Percentiles rank a stretch among this genome's conserved stretches.
phyloP scores from a whole-genome alignment of 2,797 vertebrate genomes.

The Microchirus variegatus region DNA sequence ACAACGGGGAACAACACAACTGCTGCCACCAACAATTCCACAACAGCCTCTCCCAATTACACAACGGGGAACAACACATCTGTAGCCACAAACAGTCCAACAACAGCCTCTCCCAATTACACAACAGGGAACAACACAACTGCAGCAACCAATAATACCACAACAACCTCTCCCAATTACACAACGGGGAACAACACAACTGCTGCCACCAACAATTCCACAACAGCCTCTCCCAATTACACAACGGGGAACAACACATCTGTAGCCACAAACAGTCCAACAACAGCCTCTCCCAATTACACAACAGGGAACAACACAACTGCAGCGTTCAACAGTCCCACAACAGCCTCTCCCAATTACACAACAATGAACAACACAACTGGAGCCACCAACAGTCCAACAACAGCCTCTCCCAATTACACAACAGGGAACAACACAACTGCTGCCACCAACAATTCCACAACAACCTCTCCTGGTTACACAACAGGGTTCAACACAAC shows the following conservation, averaged over 20 bases:
- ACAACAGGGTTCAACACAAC: not conserved
- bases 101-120: not conserved
- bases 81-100: too few relatives aligned
- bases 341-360: not conserved
- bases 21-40: not conserved
- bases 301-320: constrained; percentile 4
- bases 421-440: not conserved
- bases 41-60: not conserved
- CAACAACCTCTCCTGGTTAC: not conserved
- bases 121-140: not conserved
- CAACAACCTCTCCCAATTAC: not conserved
- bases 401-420: not conserved
- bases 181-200: not conserved
- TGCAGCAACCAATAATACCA: not conserved
- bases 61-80: not conserved
- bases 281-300: constrained; percentile 1
- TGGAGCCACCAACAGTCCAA: not conserved
- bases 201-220: not conserved
- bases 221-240: not conserved
- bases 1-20: too few relatives aligned
- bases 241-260: not conserved
- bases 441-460: not conserved
- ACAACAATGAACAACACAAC: constrained; percentile 8
- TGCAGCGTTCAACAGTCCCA: not conserved
- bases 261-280: not conserved